Percentiles rank a stretch among this genome's conserved stretches.
These are phyloP conservation scores for Cyrtodaria siliqua DNA, from an alignment of 2,888 invertebrate species.

Conservation along the genomic window DNA sequence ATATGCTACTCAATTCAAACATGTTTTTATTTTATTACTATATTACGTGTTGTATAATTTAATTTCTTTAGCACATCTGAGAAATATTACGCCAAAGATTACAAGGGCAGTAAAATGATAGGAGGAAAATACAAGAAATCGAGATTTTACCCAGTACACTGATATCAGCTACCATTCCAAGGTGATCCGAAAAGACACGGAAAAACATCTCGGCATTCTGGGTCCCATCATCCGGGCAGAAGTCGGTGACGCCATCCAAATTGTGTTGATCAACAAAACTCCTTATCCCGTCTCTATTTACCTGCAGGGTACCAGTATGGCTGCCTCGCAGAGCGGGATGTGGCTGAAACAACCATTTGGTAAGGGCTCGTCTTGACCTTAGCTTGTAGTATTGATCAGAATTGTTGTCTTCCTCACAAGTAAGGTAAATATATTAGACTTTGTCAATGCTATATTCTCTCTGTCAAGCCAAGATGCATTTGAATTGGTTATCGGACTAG, in stretches of 20 bases:
- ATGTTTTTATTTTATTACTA: no score
- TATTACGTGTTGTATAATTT: neutral
- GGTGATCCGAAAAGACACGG: constrained; percentile 14
- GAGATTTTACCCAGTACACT: constrained; percentile 63
- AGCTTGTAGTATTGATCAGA: no score
- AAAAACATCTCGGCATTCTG: constrained; percentile 69
- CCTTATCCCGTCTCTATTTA: constrained; percentile 68
- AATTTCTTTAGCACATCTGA: constrained; percentile 46
- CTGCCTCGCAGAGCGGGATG: constrained; percentile 61
- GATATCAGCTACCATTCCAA: constrained; percentile 58
- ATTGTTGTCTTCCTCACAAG: no score
- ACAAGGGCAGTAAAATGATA: constrained; percentile 44
- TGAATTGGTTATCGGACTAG: no score
- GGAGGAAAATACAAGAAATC: constrained; percentile 70
- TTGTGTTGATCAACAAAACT: constrained; percentile 67
- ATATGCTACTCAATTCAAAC: no score
- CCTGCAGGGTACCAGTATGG: constrained; percentile 66
- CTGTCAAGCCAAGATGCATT: no score
- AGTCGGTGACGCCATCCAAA: constrained; percentile 69
- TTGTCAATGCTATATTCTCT: no score
- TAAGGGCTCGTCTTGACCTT: neutral
- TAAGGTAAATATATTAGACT: no score
- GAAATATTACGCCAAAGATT: constrained; percentile 41
- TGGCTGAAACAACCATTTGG: constrained; percentile 16
- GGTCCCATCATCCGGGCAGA: constrained; percentile 74